Evolutionary conservation across 2,113 vertebrate species (phyloP), one percentile per base, ranked within the genome.

Genomic region (Symphodus melops): DNA sequence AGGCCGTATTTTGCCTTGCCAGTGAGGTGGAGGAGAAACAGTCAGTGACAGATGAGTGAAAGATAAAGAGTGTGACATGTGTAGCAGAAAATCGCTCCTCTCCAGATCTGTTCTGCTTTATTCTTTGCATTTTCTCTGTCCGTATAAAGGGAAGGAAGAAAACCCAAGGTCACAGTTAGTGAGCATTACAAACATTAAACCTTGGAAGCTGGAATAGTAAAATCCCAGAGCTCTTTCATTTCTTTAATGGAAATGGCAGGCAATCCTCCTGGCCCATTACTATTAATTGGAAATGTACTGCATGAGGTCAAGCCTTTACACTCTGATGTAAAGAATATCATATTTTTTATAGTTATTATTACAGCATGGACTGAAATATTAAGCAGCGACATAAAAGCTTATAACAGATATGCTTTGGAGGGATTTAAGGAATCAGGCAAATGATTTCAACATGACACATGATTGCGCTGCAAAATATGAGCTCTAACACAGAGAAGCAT

Each of bases 1-100:
- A 48, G 87, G 86, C 81, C 56, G 28, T 72, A 72, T 57, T 88
- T 86, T 88, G 77, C 60, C 59, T 68, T 74, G 86, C 79, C 72
- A 68, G 68, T 75, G 81, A 88, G 85, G 75, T 88, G 82, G 87
- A 88, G 88, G 79, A 82, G 83, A 91, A 82, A 85, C 77, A 86
- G 85, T 69, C 84, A 70, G 80, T 88, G 88, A 88, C 86, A 88
- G 77, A 92, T 84, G 82, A 92, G 66, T 82, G 83, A 83, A 83
- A 70, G 68, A 83, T 83, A 79, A 76, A 82, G 52, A 77, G 36
- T 56, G 63, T 49, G 54, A 83, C 55, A n/a, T 68, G 52, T 54
- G n/a, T 46, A 20, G 73, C 23, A 37, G 51, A 25, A 8, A 60
- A 70, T 76, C 46, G 62, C 28, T 79, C 51, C 41, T 66, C 46